Evolutionary conservation across 2,888 invertebrate species (phyloP).

Genomic region (Chouioia cunea): DNA sequence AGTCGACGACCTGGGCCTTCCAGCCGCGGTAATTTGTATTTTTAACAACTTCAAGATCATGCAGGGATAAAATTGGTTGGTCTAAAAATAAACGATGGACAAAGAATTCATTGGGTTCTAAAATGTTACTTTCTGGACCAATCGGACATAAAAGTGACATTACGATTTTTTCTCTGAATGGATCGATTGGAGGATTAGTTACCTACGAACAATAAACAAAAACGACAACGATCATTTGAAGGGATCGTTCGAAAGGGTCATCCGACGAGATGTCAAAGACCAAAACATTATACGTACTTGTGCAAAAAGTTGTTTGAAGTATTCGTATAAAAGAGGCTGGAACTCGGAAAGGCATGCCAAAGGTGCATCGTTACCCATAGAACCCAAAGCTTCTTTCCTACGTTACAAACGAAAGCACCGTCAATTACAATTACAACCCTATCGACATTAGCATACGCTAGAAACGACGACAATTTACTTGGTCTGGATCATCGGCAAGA

Average conservation of each 20-base stretch:
- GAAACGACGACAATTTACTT: conserved; percentile 74
- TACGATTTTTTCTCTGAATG: conserved; percentile 97
- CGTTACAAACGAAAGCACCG: conserved; percentile 18
- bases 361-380: conserved; percentile 99
- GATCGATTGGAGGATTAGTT: conserved; percentile 99
- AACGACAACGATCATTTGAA: conserved; percentile 5
- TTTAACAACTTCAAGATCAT: conserved; percentile 90
- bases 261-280: too few species aligned
- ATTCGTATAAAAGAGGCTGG: conserved; percentile 95
- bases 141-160: conserved; percentile 98
- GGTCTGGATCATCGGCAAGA: conserved; percentile 96
- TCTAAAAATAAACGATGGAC: conserved; percentile 91
- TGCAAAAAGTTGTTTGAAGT: conserved; percentile 99
- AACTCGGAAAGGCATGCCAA: conserved; percentile 96
- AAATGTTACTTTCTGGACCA: conserved; percentile 95
- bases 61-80: conserved; percentile 93
- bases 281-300: conserved; percentile 74
- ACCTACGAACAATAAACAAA: conserved; percentile 70
- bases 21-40: conserved; percentile 87
- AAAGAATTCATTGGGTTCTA: conserved; percentile 89
- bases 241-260: too few species aligned
- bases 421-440: conserved; percentile 1
- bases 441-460: conserved; percentile 7
- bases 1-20: conserved; percentile 90
- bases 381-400: conserved; percentile 98